Conservation (phyloP, 1,140 invertebrate species). For the Sminthurinus signatus region DNA sequence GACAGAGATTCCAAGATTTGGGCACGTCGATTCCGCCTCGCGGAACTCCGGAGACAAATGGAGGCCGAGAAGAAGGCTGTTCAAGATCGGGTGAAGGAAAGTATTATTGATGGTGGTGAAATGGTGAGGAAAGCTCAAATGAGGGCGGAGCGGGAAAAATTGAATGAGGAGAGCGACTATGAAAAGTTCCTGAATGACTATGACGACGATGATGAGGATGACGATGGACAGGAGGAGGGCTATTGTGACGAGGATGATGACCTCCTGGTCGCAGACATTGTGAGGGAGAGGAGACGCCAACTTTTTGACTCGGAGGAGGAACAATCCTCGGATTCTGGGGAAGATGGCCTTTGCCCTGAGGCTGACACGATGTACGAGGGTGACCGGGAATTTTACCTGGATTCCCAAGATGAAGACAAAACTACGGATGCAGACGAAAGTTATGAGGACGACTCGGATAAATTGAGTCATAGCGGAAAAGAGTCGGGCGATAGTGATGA, state of each 20-base stretch:
- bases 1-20: neutral
- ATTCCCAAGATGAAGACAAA: too few species aligned
- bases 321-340: neutral
- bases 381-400: constrained; percentile 1
- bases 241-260: constrained; percentile 13
- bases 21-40: neutral
- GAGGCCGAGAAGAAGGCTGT: neutral
- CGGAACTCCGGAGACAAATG: neutral
- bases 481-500: too few species aligned
- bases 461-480: too few species aligned
- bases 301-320: neutral
- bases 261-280: neutral
- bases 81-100: neutral
- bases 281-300: too few species aligned
- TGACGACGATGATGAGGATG: constrained; percentile 6
- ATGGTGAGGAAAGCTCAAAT: neutral
- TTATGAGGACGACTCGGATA: too few species aligned
- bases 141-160: neutral
- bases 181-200: constrained; percentile 11
- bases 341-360: neutral
- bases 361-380: constrained; percentile 15
- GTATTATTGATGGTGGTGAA: neutral
- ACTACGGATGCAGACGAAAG: too few species aligned
- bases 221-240: constrained; percentile 1
- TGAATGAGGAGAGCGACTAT: constrained; percentile 6